Evolutionary conservation across 2,888 invertebrate genomes (phyloP).

Genomic region (Bugulina stolonifera): DNA sequence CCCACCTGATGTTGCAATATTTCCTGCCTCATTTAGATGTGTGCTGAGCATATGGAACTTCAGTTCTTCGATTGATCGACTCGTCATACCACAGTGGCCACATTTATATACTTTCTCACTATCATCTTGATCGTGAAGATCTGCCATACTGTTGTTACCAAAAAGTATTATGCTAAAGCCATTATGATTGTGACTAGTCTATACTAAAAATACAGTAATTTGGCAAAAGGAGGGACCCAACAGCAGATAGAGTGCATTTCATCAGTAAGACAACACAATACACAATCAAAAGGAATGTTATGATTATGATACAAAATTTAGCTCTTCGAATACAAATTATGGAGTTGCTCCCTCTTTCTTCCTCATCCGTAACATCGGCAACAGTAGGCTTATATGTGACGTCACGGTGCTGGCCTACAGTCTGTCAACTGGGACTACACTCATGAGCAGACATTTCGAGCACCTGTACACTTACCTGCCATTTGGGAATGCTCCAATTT

Average conservation of each 20-base stretch:
- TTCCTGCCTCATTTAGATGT: constrained; percentile 6
- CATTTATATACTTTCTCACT: constrained; percentile 16
- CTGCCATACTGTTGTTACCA: constrained; percentile 11
- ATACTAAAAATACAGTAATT: too few species aligned
- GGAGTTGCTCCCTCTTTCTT: background rate
- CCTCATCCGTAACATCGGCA: background rate
- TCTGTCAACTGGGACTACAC: background rate
- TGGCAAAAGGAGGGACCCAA: too few species aligned
- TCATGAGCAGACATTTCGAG: background rate
- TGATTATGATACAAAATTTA: too few species aligned
- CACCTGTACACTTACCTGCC: too few species aligned
- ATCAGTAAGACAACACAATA: too few species aligned
- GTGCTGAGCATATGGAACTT: constrained; percentile 15
- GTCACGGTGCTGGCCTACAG: background rate
- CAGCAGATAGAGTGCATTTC: too few species aligned
- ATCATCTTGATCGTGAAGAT: background rate
- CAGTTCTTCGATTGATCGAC: constrained; percentile 3
- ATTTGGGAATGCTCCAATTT: too few species aligned
- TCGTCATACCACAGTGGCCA: constrained; percentile 17
- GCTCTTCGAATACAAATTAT: background rate
- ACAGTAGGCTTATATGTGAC: too few species aligned
- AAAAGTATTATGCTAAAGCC: too few species aligned
- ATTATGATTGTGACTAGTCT: too few species aligned
- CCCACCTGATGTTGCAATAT: background rate
- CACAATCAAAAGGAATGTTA: too few species aligned